phyloP scores from a whole-genome alignment of 2,113 vertebrate genomes.

The Riparia riparia region DNA sequence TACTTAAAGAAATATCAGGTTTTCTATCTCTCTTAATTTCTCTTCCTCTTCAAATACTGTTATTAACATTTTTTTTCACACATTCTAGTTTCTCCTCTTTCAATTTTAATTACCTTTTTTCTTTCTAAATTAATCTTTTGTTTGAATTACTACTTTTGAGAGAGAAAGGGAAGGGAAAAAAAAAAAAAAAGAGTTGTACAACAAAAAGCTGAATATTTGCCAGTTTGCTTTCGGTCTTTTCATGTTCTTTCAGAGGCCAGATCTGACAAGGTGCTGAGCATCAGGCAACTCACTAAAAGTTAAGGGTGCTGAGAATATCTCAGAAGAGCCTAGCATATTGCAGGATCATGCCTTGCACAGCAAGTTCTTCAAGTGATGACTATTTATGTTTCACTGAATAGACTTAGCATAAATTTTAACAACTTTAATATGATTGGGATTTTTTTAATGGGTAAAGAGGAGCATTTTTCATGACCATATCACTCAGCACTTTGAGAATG shows the following conservation, averaged over 20 bases:
- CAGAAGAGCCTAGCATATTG: conserved; percentile 45
- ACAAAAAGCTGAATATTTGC: conserved; percentile 4
- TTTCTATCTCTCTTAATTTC: conserved; percentile 26
- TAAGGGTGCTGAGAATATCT: conserved; percentile 31
- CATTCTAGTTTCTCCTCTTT: not conserved
- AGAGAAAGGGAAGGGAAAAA: not conserved
- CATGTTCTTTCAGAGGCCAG: not conserved
- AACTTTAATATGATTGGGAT: not conserved
- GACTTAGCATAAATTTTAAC: conserved; percentile 70
- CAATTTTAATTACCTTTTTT: conserved; percentile 28
- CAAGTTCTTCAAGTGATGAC: conserved; percentile 60
- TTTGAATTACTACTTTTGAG: conserved; percentile 58
- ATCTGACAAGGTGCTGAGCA: conserved; percentile 41
- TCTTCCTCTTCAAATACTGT: conserved; percentile 33
- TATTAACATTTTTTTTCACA: conserved; percentile 29
- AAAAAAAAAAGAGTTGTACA: not conserved
- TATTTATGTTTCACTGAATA: conserved; percentile 69
- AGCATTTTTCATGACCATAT: conserved; percentile 9
- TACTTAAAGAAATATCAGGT: conserved; percentile 24
- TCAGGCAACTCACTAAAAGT: not conserved
- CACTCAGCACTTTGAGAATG: conserved; percentile 27
- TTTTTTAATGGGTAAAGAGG: conserved; percentile 19
- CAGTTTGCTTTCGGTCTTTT: conserved; percentile 29
- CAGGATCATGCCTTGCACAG: conserved; percentile 53
- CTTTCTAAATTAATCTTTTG: conserved; percentile 61